Base-by-base conservation (phyloP, 1,140 invertebrate species). In the Drosophila willistoni region DNA sequence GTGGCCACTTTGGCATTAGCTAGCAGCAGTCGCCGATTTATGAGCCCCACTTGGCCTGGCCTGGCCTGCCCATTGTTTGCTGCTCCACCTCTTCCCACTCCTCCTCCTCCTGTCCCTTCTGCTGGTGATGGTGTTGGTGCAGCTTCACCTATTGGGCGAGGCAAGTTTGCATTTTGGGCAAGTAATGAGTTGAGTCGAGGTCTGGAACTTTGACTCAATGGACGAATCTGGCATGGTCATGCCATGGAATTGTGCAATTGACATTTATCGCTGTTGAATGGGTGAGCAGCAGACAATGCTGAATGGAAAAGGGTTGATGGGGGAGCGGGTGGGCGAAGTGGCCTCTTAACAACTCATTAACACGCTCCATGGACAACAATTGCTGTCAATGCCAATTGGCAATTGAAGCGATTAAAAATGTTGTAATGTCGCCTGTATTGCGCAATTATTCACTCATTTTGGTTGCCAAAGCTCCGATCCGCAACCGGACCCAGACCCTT, bases 341-440 rank as follows among this genome's bases (percentile, higher is more conserved):
- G 64, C 68, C 75, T 73, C 82, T 86, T 81, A 86, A 86, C 83
- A 86, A 81, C 79, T 82, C 82, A 86, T 86, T 86, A 87, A 86
- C 83, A 86, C 68, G 71, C 66, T 71, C 79, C 66, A 17, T 57
- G 29, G 70, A 85, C 78, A 78, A 78, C 78, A 81, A 81, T 74
- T 77, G 69, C 71, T 74, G 70, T 71, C 64, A 66, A 41, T 64
- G 63, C 63, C 77, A 59, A 54, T 57, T 59, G 74, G 74, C 54
- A 63, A 73, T 72, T 74, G 72, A 55, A 64, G 71, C 74, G 54
- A 71, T 68, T 79, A 68, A 78, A 76, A 36, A 69, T 69, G 44
- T 75, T 54, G 72, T 76, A 82, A 76, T 86, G 68, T 86, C 68
- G 66, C 65, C 66, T 77, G 17, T 33, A 57, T 57, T 57, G 63